These are phyloP conservation scores for Rotaria macrura DNA, from an alignment of 2,888 invertebrate species.

Conservation along the genomic window DNA sequence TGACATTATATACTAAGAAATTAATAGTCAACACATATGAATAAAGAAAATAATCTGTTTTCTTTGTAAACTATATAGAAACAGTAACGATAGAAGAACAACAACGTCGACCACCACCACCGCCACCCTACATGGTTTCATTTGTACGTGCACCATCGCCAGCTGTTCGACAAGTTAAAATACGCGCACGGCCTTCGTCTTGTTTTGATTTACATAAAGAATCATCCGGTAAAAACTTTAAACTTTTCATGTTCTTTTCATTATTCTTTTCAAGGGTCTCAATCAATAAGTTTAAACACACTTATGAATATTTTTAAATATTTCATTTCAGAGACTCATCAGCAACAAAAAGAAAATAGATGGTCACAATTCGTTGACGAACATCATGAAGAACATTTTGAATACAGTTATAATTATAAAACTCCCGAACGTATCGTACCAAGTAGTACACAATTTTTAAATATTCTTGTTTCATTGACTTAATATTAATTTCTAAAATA, in stretches of 20 bases:
- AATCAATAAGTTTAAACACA: not conserved
- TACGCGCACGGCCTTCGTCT: not conserved
- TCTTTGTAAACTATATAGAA: not conserved
- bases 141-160: not conserved
- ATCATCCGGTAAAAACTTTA: not conserved
- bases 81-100: conserved; percentile 8
- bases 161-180: not conserved
- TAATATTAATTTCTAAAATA: not conserved
- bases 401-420: not conserved
- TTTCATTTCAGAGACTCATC: not conserved
- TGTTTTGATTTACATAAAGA: not conserved
- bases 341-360: not conserved
- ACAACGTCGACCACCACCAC: conserved; percentile 17
- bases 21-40: not conserved
- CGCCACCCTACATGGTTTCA: not conserved
- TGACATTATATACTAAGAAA: not conserved
- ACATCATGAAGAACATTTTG: not conserved
- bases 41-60: not conserved
- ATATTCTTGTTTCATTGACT: no score
- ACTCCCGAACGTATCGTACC: not conserved
- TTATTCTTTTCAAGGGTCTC: not conserved
- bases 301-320: not conserved
- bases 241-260: not conserved
- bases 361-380: not conserved
- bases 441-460: not conserved